Evolutionary conservation across 2,797 vertebrate species (phyloP), one percentile per base, ranked within the genome.

Genomic region (Toxotes lorentzi): DNA sequence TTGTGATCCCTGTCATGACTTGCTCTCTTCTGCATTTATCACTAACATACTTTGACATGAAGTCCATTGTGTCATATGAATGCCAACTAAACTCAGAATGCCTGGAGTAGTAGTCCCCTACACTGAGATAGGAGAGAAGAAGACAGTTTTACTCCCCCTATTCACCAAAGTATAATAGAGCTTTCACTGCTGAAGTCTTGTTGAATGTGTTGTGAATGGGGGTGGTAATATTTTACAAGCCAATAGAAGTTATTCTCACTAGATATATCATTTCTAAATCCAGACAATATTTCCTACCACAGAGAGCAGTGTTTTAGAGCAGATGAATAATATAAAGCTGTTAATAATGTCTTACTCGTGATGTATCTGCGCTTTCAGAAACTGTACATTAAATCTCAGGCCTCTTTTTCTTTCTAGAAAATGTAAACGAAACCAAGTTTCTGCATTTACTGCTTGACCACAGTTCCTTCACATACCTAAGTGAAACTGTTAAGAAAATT

Each of bases 151-250:
- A 74, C 64, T 48, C 54, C 67, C 21, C 83, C 66, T 38, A 68
- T 84, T 88, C 81, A 85, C 51, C 19, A 57, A 6, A 19, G 35
- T 4, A 50, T 70, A 84, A 82, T 64, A 57, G 79, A 80, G 76
- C 75, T 72, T 78, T 88, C 78, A 85, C 19, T 0, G 14, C 75
- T 71, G 34, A 83, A 38, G 73, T 72, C 70, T 73, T 79, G 70
- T 76, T 81, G 45, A 59, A 76, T 76, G 73, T 76, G 60, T 65
- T 83, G 72, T 85, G 68, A 83, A 92, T 53, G 24, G 14, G 14
- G 71, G 40, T 47, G 61, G 68, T 68, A 51, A 74, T 88, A 88
- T 81, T 87, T 90, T 79, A 81, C 38, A 77, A 59, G 62, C 68
- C 70, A 77, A 63, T 62, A 66, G 32, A 75, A 73, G 43, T 81